Evolutionary conservation across 2,797 vertebrate genomes (phyloP).

Genomic region (Pelodytes ibericus): DNA sequence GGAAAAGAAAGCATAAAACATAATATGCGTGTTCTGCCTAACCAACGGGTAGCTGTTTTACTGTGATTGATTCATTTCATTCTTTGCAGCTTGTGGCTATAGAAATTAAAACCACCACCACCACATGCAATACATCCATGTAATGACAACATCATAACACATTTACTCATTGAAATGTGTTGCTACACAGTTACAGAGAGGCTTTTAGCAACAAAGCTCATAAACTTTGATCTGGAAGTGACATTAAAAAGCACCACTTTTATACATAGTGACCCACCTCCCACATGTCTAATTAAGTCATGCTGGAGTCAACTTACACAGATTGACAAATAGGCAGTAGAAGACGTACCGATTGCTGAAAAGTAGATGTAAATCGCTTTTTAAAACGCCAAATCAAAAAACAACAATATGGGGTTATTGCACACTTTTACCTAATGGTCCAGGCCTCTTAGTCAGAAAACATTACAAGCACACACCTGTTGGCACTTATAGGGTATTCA

Average conservation of each 20-base stretch:
- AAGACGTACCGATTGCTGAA: constrained; percentile 26
- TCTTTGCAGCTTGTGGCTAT: too few species aligned
- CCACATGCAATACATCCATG: background rate
- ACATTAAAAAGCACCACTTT: constrained; percentile 23
- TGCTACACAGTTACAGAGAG: background rate
- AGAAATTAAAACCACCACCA: too few species aligned
- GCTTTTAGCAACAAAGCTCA: too few species aligned
- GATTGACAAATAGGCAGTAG: constrained; percentile 30
- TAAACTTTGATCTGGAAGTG: background rate
- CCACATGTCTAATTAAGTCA: constrained; percentile 25
- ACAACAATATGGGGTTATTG: too few species aligned
- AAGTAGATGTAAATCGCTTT: constrained; percentile 41
- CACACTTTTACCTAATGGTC: too few species aligned
- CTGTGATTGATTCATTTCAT: too few species aligned
- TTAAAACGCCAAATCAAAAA: too few species aligned
- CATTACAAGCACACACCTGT: too few species aligned
- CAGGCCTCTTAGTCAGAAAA: too few species aligned
- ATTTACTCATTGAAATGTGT: background rate
- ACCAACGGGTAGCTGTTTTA: too few species aligned
- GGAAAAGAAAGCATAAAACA: too few species aligned
- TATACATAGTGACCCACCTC: constrained; percentile 23
- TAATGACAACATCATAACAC: background rate
- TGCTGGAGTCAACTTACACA: constrained; percentile 51
- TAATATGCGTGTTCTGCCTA: too few species aligned
- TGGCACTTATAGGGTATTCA: background rate